Conservation (phyloP, 2,888 invertebrate genomes). For the Ophion costatus region DNA sequence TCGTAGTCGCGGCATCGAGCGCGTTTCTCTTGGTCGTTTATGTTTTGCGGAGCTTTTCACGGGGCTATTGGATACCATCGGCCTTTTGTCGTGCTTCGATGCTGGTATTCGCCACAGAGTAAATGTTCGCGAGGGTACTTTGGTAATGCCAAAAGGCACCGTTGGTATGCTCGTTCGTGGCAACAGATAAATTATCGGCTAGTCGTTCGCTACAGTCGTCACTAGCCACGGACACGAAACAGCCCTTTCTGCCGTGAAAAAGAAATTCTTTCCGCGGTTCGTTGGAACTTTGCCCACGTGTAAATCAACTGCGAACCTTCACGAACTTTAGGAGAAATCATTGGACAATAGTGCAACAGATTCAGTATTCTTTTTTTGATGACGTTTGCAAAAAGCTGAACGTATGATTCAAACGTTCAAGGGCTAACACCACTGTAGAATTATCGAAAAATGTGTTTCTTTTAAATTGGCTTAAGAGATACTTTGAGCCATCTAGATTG, state of each 20-base stretch:
- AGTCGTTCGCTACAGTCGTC: constrained; percentile 19
- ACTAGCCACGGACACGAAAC: constrained; percentile 26
- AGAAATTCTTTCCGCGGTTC: constrained; percentile 33
- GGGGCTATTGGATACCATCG: constrained; percentile 18
- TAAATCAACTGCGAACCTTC: neutral
- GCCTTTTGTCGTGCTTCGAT: constrained; percentile 53
- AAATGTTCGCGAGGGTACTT: constrained; percentile 37
- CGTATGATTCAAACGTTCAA: no score
- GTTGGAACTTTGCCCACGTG: neutral
- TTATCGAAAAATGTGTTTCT: no score
- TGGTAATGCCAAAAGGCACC: constrained; percentile 50
- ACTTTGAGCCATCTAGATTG: no score
- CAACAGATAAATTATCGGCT: constrained; percentile 55
- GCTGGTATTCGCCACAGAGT: constrained; percentile 1
- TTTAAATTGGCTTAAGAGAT: no score
- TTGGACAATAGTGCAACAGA: no score
- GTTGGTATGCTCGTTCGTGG: constrained; percentile 33
- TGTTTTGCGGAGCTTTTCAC: constrained; percentile 38
- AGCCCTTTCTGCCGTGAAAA: constrained; percentile 18
- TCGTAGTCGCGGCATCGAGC: neutral
- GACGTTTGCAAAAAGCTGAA: no score
- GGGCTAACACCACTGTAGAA: no score
- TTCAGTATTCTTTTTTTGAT: no score
- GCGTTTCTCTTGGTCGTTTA: constrained; percentile 33
- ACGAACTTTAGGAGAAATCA: neutral